Base-by-base conservation (phyloP, 2,797 vertebrate genomes). In the Arnoldichthys spilopterus region DNA sequence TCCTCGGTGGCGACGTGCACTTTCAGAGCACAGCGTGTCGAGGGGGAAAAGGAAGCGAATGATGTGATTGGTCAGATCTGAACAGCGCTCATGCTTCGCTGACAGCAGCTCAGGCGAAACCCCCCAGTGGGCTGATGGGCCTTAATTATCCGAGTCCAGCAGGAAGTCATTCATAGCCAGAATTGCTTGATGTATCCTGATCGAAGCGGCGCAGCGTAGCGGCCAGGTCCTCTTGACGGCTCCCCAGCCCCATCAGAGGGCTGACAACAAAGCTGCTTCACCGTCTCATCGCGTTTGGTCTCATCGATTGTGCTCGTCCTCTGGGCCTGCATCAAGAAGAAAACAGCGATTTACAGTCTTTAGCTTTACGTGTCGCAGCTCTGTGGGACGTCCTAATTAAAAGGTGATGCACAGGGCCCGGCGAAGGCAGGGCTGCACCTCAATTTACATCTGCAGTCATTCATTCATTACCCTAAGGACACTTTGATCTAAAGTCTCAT, bases 301-400 rank as follows among this genome's bases (percentile, higher is more conserved):
- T 13, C 43, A n/a, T n/a, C n/a, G n/a, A n/a, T n/a, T 9, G 32
- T 43, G 22, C 61, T 59, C 56, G 16, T 54, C 37, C 32, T 61
- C 26, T 37, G 56, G 28, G 64, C 62, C 79, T 77, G 61, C 6
- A 72, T 64, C 15, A 7, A 72, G 70, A 5, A 63, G 54, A 77
- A 62, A 56, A 13, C 1, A 6, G 15, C 34, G 67, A 59, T 37
- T 68, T 53, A 43, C 0, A 53, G 16, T 15, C 66, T 6, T 12
- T 13, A 45, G 26, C 24, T 68, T 67, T n/a, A 59, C 1, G 45
- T 56, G 32, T 18, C 16, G 2, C 22, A 62, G 43, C 34, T 47
- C 40, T 43, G 34, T 37, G 34, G 34, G 34, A 37, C 7, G 34
- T 37, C 37, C 5, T 8, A 40, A 40, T 8, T 40, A 40, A 40